These are phyloP conservation scores for Numida meleagris DNA, from an alignment of 2,113 vertebrate genomes.

Conservation along the genomic window DNA sequence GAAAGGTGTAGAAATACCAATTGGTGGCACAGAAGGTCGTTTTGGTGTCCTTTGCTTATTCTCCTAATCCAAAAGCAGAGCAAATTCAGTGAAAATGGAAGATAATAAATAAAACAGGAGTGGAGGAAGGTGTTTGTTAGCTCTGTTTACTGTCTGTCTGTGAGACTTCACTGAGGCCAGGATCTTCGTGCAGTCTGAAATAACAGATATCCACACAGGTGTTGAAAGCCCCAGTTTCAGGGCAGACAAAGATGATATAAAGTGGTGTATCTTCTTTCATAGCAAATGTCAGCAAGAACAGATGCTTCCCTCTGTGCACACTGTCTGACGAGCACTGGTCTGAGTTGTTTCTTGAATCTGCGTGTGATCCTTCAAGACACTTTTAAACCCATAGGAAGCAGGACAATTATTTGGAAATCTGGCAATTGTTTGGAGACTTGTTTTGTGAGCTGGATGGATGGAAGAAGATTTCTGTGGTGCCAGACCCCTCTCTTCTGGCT, in stretches of 20 bases:
- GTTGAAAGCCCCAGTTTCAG: neutral
- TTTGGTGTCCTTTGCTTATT: neutral
- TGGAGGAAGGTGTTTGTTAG: neutral
- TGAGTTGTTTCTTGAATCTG: neutral
- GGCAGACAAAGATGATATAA: neutral
- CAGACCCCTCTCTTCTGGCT: neutral
- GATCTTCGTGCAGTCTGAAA: neutral
- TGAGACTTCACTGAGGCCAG: neutral
- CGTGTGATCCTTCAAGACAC: neutral
- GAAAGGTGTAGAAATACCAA: fast-evolving
- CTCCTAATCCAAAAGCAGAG: neutral
- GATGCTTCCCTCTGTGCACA: neutral
- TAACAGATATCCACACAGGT: fast-evolving
- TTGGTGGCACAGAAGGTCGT: neutral
- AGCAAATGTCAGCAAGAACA: neutral
- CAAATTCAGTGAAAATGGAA: neutral
- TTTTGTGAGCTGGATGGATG: neutral
- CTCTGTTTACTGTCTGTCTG: neutral
- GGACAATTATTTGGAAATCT: neutral
- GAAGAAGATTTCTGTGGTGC: neutral
- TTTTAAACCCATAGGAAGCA: neutral
- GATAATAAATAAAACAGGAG: neutral
- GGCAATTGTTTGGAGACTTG: neutral
- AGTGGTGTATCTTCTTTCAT: neutral
- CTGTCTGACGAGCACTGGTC: neutral